Evolutionary conservation across 1,140 invertebrate genomes (phyloP), one percentile per base, ranked within the genome.

Genomic region (Drosophila nikananu): DNA sequence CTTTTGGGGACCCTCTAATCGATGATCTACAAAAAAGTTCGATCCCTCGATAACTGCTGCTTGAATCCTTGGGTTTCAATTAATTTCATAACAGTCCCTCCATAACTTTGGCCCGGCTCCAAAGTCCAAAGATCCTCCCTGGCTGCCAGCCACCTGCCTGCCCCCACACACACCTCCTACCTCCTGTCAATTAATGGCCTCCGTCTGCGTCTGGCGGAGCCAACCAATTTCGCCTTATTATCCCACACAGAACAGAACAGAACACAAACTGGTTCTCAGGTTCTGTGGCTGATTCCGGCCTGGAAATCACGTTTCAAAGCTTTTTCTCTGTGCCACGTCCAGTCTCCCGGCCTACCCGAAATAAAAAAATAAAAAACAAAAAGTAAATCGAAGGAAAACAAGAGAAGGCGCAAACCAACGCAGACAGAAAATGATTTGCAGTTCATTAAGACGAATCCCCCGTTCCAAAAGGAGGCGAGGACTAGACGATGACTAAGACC

Each of bases 351-450:
- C 62, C 62, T 60, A 49, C 55, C 74, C 54, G 21, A 67, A 77
- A 51, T 52, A 37, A 23, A 30, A 32, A 77, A 51, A 58, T 41
- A 23, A 30, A 32, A 48, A 37, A 9, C 10, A 32, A 32, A 25
- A 48, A 8, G 15, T 23, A 23, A 35, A 35, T 59, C n/a, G 7
- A 41, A 30, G 23, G 13, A 54, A 60, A 70, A 52, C 21, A 55
- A 25, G 52, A 62, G 65, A 59, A 63, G 60, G 60, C 63, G 54
- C 35, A 76, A 63, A 60, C 65, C 81, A 78, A 84, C 62, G 73
- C 86, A 80, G 86, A 90, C 84, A 68, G 41, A 62, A 90, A 90
- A 90, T 90, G 79, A 82, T 80, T 90, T 86, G 86, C 82, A 66
- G 80, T 86, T 91, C 86, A 91, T 91, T 91, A 91, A 86, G 77